A percentile compares a stretch with the other conserved stretches of the same genome.
These are phyloP conservation scores for Aphaenogaster floridana DNA, from an alignment of 1,140 invertebrate genomes.

Conservation along the genomic window DNA sequence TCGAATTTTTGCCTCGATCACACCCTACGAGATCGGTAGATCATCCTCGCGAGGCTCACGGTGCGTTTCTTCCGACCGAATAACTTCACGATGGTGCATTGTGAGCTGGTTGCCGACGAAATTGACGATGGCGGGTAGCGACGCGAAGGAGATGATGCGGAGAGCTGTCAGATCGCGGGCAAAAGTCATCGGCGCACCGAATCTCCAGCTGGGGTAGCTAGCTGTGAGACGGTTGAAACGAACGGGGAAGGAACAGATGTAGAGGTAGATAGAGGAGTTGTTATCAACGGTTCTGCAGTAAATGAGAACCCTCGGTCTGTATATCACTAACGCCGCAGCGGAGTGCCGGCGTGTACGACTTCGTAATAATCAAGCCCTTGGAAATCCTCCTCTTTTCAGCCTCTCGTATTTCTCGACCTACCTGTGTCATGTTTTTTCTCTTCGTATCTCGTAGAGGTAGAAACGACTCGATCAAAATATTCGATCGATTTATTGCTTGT, in stretches of 20 bases:
- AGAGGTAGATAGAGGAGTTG: constrained; percentile 72
- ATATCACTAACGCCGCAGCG: constrained; percentile 70
- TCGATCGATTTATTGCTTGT: not conserved
- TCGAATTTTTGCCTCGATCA: constrained; percentile 18
- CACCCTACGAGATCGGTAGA: not conserved
- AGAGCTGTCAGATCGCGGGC: not conserved
- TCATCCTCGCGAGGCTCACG: not conserved
- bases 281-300: constrained; percentile 82
- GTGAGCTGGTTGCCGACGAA: not conserved
- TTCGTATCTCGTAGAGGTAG: not conserved
- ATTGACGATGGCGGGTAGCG: not conserved
- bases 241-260: constrained; percentile 58
- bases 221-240: constrained; percentile 32
- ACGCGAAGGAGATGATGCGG: not conserved
- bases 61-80: constrained; percentile 5
- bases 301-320: constrained; percentile 81
- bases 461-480: not conserved
- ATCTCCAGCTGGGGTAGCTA: not conserved
- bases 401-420: constrained; percentile 31
- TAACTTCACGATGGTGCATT: constrained; percentile 59
- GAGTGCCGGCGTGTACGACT: constrained; percentile 68
- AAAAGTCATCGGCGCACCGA: constrained; percentile 9
- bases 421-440: not conserved
- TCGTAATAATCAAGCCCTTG: constrained; percentile 80
- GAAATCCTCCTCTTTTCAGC: constrained; percentile 52